Evolutionary conservation across 1,140 invertebrate genomes (phyloP).

Genomic region (Atta cephalotes): DNA sequence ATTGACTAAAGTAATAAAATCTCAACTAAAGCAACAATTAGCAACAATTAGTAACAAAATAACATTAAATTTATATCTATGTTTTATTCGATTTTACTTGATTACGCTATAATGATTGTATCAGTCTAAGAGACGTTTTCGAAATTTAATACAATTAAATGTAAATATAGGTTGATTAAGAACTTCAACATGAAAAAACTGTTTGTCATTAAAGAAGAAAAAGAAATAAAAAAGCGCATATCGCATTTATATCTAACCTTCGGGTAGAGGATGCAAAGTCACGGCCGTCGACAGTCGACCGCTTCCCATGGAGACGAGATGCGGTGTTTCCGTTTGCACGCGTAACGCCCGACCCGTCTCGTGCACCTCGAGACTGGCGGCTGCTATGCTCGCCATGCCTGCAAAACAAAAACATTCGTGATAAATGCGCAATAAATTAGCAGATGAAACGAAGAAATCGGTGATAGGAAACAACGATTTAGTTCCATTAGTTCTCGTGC

Average conservation of each 20-base stretch:
- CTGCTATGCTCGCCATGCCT: constrained; percentile 81
- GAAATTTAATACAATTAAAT: constrained; percentile 11
- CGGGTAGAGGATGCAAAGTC: constrained; percentile 93
- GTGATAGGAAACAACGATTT: constrained; percentile 26
- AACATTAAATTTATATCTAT: no score
- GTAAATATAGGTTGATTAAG: background rate
- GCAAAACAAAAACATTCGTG: constrained; percentile 70
- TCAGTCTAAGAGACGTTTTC: no score
- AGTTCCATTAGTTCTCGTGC: constrained; percentile 21
- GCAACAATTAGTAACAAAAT: no score
- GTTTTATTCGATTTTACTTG: no score
- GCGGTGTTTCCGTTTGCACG: constrained; percentile 94
- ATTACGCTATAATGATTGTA: no score
- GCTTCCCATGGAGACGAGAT: constrained; percentile 95
- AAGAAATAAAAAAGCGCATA: background rate
- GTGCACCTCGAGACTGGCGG: constrained; percentile 83
- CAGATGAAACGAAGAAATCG: constrained; percentile 24
- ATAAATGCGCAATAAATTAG: constrained; percentile 33
- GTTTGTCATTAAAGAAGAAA: background rate
- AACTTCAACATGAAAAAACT: background rate
- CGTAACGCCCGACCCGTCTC: constrained; percentile 89
- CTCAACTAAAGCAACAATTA: no score
- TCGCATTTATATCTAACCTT: constrained; percentile 87
- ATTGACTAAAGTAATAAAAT: no score
- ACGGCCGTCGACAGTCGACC: constrained; percentile 95